Evolutionary conservation across 2,113 vertebrate genomes (phyloP).

Genomic region (Paedocypris sp.): DNA sequence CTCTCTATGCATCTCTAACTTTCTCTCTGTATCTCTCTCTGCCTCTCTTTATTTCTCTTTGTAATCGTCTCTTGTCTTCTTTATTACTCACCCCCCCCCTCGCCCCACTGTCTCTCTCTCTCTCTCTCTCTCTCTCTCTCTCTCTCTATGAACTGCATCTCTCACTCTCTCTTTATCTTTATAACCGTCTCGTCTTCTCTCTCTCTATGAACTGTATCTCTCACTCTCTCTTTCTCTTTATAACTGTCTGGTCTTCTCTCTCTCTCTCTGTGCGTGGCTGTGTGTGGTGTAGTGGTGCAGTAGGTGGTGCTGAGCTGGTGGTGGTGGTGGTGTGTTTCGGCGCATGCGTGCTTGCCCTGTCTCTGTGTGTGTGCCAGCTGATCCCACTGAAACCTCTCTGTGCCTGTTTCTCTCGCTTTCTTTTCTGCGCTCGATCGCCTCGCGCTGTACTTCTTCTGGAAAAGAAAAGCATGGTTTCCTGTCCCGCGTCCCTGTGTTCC

Average conservation of each 20-base stretch:
- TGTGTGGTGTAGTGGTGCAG: constrained; percentile 35
- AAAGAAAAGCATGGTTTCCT: constrained; percentile 31
- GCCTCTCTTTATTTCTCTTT: not conserved
- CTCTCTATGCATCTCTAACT: not conserved
- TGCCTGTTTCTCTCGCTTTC: constrained; percentile 45
- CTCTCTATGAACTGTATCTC: not conserved
- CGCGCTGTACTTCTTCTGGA: not conserved
- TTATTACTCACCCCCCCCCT: not conserved
- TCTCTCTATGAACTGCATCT: not conserved
- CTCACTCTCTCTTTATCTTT: not conserved
- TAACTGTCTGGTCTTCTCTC: not conserved
- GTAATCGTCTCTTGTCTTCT: not conserved
- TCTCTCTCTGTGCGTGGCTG: constrained; percentile 20
- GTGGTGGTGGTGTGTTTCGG: constrained; percentile 39
- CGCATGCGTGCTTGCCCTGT: constrained; percentile 45
- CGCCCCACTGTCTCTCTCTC: not conserved
- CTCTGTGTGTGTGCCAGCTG: constrained; percentile 44
- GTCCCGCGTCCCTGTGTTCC: constrained; percentile 11
- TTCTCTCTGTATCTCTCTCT: not conserved
- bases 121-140: not conserved
- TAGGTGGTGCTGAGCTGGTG: constrained; percentile 35
- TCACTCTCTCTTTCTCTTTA: not conserved
- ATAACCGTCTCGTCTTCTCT: not conserved
- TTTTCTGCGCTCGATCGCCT: constrained; percentile 10
- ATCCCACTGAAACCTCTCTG: constrained; percentile 35